These are phyloP conservation scores for Laspeyria flexula DNA, from an alignment of 2,888 invertebrate genomes.

Conservation along the genomic window DNA sequence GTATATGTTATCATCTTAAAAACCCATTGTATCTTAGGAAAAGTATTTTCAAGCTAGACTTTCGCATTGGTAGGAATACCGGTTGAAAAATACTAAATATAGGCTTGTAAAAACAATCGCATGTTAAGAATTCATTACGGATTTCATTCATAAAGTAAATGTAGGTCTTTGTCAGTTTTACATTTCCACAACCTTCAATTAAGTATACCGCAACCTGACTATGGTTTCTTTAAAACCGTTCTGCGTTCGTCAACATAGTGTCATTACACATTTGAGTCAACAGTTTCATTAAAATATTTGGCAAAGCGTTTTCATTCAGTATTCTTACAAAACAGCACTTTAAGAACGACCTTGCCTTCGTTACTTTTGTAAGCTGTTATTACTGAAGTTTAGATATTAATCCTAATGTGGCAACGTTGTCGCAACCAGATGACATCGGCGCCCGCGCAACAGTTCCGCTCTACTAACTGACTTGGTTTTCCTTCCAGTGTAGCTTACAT, in stretches of 20 bases:
- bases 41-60: too few species aligned
- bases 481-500: conserved; percentile 42
- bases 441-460: conserved; percentile 66
- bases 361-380: conserved; percentile 60
- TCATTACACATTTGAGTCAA: conserved; percentile 14
- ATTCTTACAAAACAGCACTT: conserved; percentile 45
- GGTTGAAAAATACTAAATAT: neutral
- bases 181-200: conserved; percentile 22
- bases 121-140: conserved; percentile 1
- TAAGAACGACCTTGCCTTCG: conserved; percentile 65
- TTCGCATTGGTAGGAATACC: too few species aligned
- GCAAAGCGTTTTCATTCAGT: conserved; percentile 43
- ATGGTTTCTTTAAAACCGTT: conserved; percentile 5
- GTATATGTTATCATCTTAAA: too few species aligned
- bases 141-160: conserved; percentile 11
- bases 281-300: conserved; percentile 26
- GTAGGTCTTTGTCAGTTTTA: conserved; percentile 11
- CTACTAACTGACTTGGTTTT: conserved; percentile 61
- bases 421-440: conserved; percentile 63
- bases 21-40: too few species aligned
- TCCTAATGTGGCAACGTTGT: conserved; percentile 65
- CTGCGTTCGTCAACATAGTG: conserved; percentile 9
- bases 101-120: conserved; percentile 1
- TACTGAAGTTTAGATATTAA: conserved; percentile 76
- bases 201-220: conserved; percentile 1